A percentile compares a stretch with the other conserved stretches of the same genome.
These are phyloP conservation scores for Labeo calbasu DNA, from an alignment of 2,797 vertebrate species.

Conservation along the genomic window DNA sequence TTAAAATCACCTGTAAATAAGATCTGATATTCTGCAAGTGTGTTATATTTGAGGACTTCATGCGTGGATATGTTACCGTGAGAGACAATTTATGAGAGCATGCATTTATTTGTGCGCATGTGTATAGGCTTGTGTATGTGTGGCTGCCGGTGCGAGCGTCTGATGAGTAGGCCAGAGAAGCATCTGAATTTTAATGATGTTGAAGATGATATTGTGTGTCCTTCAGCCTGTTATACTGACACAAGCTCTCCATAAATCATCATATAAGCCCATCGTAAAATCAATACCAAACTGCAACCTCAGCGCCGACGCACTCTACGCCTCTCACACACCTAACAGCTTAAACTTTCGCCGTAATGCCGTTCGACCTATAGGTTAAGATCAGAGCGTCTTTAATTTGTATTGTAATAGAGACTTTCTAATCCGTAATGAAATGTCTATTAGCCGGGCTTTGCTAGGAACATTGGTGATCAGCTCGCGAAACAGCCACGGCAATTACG, in stretches of 20 bases:
- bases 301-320: slow-evolving; percentile 98
- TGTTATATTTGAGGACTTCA: neutral
- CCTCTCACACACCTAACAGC: slow-evolving; percentile 94
- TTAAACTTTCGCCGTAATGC: slow-evolving; percentile 95
- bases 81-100: slow-evolving; percentile 6
- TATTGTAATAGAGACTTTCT: slow-evolving; percentile 99
- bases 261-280: slow-evolving; percentile 99
- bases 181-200: slow-evolving; percentile 99
- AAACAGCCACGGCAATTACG: slow-evolving; percentile 96
- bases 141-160: slow-evolving; percentile 72
- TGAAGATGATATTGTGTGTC: slow-evolving; percentile 99
- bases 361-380: slow-evolving; percentile 93
- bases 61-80: neutral
- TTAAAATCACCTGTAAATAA: slow-evolving; percentile 51
- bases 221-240: slow-evolving; percentile 99
- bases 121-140: slow-evolving; percentile 10
- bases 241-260: slow-evolving; percentile 99
- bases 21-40: slow-evolving; percentile 17
- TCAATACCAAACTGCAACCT: slow-evolving; percentile 99
- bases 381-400: slow-evolving; percentile 98
- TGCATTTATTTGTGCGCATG: slow-evolving; percentile 6
- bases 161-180: slow-evolving; percentile 84
- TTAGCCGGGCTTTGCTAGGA: slow-evolving; percentile 98
- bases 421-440: slow-evolving; percentile 97
- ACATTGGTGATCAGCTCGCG: slow-evolving; percentile 96